Percentiles rank a stretch among this genome's conserved stretches.
These are phyloP conservation scores for Morelia viridis DNA, from an alignment of 2,797 vertebrate genomes.

Conservation along the genomic window DNA sequence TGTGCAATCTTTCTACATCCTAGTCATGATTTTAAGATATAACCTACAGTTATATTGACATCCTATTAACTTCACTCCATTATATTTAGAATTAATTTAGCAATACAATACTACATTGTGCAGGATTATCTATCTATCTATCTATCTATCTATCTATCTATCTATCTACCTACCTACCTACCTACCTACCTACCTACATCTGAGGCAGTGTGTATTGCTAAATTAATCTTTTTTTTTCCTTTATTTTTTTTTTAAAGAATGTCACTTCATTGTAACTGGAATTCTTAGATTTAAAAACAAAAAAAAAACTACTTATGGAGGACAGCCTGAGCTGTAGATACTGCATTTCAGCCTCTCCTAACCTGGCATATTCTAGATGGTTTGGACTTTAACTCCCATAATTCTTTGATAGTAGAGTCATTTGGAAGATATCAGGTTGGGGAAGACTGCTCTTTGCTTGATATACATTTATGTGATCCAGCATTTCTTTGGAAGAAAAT, in stretches of 20 bases:
- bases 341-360: not conserved
- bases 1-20: not conserved
- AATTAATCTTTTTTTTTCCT: not conserved
- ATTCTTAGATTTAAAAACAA: not conserved
- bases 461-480: not conserved
- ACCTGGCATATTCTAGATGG: not conserved
- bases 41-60: not conserved
- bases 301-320: not conserved
- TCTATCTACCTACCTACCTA: not conserved
- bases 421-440: not conserved
- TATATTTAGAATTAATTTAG: not conserved
- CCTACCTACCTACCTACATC: not conserved
- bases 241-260: not conserved
- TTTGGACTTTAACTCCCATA: not conserved
- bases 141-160: too few relatives aligned
- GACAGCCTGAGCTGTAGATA: not conserved
- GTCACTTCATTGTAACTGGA: not conserved
- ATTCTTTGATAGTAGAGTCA: not conserved
- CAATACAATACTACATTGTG: not conserved
- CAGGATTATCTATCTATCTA: not conserved
- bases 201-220: not conserved
- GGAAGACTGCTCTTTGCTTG: not conserved
- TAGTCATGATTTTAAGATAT: not conserved
- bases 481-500: conserved; percentile 6
- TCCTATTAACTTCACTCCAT: not conserved